Conservation (phyloP, 2,888 invertebrate genomes). For the Chloroclysta siterata region DNA sequence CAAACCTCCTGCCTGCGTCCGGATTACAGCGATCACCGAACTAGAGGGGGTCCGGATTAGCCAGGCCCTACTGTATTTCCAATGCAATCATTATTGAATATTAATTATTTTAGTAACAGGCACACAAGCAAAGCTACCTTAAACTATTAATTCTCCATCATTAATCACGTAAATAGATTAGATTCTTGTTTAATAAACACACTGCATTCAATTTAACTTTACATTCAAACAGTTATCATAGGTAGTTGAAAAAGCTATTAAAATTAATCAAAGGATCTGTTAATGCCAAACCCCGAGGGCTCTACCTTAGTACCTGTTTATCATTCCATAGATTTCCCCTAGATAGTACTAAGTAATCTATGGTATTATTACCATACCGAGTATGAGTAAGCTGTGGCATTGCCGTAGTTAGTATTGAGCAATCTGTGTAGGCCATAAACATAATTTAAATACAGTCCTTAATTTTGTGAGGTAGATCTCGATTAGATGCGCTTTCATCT, state of each 20-base stretch:
- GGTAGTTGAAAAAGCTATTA: conserved; percentile 32
- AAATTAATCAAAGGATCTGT: conserved; percentile 40
- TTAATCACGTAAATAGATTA: conserved; percentile 29
- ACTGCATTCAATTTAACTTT: conserved; percentile 28
- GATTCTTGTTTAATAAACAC: conserved; percentile 21
- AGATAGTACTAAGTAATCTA: conserved; percentile 8
- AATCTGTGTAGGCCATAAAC: conserved; percentile 32
- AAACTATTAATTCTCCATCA: conserved; percentile 25
- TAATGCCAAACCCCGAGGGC: conserved; percentile 30
- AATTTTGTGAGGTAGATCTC: conserved; percentile 44
- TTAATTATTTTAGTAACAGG: conserved; percentile 18
- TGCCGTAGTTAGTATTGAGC: conserved; percentile 16
- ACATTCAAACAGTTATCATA: conserved; percentile 28
- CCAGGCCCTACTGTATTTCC: too few relatives aligned
- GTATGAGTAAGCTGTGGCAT: conserved; percentile 9
- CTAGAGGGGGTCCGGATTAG: too few relatives aligned
- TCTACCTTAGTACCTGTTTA: conserved; percentile 12
- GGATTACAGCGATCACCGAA: too few relatives aligned
- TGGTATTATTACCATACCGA: conserved; percentile 11
- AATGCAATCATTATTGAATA: conserved; percentile 21
- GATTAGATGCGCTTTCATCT: conserved; percentile 65
- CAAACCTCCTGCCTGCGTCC: too few relatives aligned
- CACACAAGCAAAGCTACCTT: conserved; percentile 19
- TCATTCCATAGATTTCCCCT: conserved; percentile 8
- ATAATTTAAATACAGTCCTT: conserved; percentile 37